Conservation (phyloP, 1,140 invertebrate genomes). For the Drosophila melanogaster region Release_6_plus_ISO1_MT NT_033777.3:7631501-7632000, state of each 20-base stretch:
- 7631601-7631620: slow-evolving; percentile 27
- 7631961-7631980: slow-evolving; percentile 52
- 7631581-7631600: slow-evolving; percentile 42
- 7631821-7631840: slow-evolving; percentile 60
- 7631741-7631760: slow-evolving; percentile 49
- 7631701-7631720: slow-evolving; percentile 73
- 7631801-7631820: slow-evolving; percentile 66
- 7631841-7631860: slow-evolving; percentile 64
- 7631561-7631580: slow-evolving; percentile 78
- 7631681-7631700: slow-evolving; percentile 47
- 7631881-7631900: slow-evolving; percentile 23
- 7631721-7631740: slow-evolving; percentile 60
- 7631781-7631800: slow-evolving; percentile 57
- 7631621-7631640: slow-evolving; percentile 38
- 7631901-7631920: slow-evolving; percentile 35
- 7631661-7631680: slow-evolving; percentile 26
- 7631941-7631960: slow-evolving; percentile 27
- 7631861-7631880: slow-evolving; percentile 73
- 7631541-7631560: slow-evolving; percentile 65
- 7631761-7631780: slow-evolving; percentile 42
- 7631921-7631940: slow-evolving; percentile 16
- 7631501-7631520: slow-evolving; percentile 33
- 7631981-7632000: slow-evolving; percentile 28
- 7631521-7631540: slow-evolving; percentile 38
- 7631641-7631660: slow-evolving; percentile 59